Evolutionary conservation across 2,797 vertebrate species (phyloP).

Genomic region (Acanthurus lineatus): DNA sequence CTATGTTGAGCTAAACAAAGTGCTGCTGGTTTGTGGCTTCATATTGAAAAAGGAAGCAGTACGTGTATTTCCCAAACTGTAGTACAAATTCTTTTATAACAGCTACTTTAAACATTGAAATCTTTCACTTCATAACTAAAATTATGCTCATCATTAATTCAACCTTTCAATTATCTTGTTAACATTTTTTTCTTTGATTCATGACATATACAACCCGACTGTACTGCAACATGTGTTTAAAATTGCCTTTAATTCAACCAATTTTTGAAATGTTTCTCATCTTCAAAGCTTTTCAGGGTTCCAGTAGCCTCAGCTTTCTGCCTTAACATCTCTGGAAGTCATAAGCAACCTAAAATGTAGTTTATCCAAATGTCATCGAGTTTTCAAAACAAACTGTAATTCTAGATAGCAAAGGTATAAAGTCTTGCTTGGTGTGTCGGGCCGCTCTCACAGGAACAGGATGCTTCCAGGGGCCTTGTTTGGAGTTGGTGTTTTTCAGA

Average conservation of each 20-base stretch:
- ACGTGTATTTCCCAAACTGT: too few species aligned
- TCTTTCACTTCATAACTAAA: not conserved
- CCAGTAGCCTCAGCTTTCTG: slow-evolving; percentile 68
- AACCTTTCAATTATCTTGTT: slow-evolving; percentile 28
- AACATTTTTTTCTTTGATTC: not conserved
- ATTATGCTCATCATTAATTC: slow-evolving; percentile 28
- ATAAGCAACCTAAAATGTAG: slow-evolving; percentile 69
- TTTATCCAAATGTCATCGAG: slow-evolving; percentile 74
- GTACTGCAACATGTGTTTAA: slow-evolving; percentile 61
- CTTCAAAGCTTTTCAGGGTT: slow-evolving; percentile 71
- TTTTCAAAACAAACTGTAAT: slow-evolving; percentile 84
- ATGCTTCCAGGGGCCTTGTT: slow-evolving; percentile 76
- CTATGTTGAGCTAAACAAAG: too few species aligned
- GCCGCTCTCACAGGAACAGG: slow-evolving; percentile 66
- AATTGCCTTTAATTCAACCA: slow-evolving; percentile 62
- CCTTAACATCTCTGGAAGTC: slow-evolving; percentile 69
- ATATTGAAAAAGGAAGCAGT: too few species aligned
- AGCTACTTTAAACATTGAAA: not conserved
- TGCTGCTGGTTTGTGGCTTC: too few species aligned
- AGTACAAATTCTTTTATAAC: too few species aligned
- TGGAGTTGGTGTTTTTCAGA: slow-evolving; percentile 59
- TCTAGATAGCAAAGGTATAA: slow-evolving; percentile 63
- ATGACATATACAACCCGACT: not conserved
- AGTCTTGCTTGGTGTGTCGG: slow-evolving; percentile 55
- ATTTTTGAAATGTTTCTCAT: slow-evolving; percentile 62